phyloP scores from a whole-genome alignment of 2,113 vertebrate species.

The Anolis carolinensis region DNA sequence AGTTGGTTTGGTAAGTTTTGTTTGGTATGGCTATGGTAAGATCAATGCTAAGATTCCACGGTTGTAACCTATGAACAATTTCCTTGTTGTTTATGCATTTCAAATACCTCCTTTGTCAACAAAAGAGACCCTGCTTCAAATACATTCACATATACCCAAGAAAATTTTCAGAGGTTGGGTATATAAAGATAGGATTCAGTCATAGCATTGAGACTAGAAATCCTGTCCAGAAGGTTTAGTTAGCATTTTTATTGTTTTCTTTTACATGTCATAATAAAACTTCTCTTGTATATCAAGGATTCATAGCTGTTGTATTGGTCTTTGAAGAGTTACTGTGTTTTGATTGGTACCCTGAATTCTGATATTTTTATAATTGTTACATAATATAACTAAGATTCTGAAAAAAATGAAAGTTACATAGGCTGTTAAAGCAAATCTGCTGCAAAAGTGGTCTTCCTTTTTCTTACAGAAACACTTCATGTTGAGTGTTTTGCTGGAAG shows the following conservation, averaged over 20 bases:
- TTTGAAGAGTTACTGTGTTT: not conserved
- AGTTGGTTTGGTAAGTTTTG: slow-evolving; percentile 87
- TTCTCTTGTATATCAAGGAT: not conserved
- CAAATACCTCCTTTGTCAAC: not conserved
- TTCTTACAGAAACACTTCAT: slow-evolving; percentile 85
- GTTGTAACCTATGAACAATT: not conserved
- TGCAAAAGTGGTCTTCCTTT: not conserved
- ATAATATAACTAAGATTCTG: not conserved
- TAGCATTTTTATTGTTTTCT: not conserved
- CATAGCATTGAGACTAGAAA: not conserved
- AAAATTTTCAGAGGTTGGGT: not conserved
- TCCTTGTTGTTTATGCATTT: accelerated
- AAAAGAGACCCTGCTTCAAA: not conserved
- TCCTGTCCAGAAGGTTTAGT: not conserved
- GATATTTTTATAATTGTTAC: not conserved
- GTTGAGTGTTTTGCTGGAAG: slow-evolving; percentile 92
- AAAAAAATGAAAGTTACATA: not conserved
- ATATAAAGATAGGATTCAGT: not conserved
- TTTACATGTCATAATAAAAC: not conserved
- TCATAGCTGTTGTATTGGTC: not conserved
- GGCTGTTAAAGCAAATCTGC: not conserved
- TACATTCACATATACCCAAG: not conserved
- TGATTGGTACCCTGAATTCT: not conserved
- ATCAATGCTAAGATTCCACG: not conserved
- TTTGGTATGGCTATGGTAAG: not conserved